Evolutionary conservation across 2,797 vertebrate genomes (phyloP).

Genomic region (Chelon auratus): DNA sequence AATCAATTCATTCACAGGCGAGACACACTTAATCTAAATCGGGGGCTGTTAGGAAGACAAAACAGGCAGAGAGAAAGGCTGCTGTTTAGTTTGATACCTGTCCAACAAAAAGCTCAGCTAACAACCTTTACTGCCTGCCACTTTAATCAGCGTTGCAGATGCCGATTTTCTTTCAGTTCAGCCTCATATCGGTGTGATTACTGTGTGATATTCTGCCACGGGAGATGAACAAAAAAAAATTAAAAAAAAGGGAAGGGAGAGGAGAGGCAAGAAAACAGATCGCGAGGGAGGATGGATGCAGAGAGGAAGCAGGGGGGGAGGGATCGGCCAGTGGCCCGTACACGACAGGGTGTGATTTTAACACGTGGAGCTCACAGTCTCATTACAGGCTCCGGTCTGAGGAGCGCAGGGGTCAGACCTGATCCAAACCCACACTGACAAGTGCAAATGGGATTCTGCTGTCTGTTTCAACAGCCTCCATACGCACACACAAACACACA

Average conservation of each 20-base stretch:
- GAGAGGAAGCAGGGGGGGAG: slow-evolving; percentile 49
- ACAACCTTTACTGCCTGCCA: slow-evolving; percentile 17
- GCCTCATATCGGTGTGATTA: slow-evolving; percentile 19
- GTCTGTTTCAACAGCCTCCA: slow-evolving; percentile 70
- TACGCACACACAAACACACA: slow-evolving; percentile 41
- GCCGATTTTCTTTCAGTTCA: slow-evolving; percentile 19
- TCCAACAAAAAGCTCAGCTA: slow-evolving; percentile 19
- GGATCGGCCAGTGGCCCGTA: slow-evolving; percentile 54
- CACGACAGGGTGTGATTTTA: slow-evolving; percentile 70
- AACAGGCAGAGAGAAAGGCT: slow-evolving; percentile 23
- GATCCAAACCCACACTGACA: slow-evolving; percentile 84
- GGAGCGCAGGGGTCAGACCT: slow-evolving; percentile 80
- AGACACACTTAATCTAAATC: slow-evolving; percentile 48
- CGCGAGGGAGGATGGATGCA: slow-evolving; percentile 32
- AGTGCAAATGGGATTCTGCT: slow-evolving; percentile 86
- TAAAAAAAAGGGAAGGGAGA: slow-evolving; percentile 9
- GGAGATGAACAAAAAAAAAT: slow-evolving; percentile 10
- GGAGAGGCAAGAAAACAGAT: slow-evolving; percentile 22
- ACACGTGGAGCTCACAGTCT: slow-evolving; percentile 71
- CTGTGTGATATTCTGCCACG: slow-evolving; percentile 22
- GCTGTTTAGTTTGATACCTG: slow-evolving; percentile 47
- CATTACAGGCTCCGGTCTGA: slow-evolving; percentile 76
- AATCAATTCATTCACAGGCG: slow-evolving; percentile 65
- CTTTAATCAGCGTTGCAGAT: slow-evolving; percentile 31
- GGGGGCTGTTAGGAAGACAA: slow-evolving; percentile 42